phyloP scores from a whole-genome alignment of 2,797 vertebrate species.

The Bradypus variegatus region DNA sequence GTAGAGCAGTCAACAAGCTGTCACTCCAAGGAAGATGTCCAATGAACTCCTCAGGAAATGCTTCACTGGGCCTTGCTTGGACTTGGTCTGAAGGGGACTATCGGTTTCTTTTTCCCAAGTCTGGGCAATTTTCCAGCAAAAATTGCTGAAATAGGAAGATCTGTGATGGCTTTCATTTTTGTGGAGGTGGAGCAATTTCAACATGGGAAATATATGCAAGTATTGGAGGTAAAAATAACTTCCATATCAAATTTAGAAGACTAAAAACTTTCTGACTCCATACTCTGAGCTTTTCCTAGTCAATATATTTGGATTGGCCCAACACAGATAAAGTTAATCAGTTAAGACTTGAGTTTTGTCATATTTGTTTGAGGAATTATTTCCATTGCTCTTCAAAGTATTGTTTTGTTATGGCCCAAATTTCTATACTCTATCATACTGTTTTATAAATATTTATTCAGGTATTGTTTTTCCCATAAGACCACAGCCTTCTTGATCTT shows the following conservation, averaged over 20 bases:
- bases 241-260: slow-evolving; percentile 56
- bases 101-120: too few relatives aligned
- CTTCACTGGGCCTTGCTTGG: too few relatives aligned
- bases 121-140: slow-evolving; percentile 61
- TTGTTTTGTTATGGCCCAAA: background rate
- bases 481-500: background rate
- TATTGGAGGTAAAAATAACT: slow-evolving; percentile 63
- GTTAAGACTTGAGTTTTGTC: background rate
- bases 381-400: slow-evolving; percentile 22
- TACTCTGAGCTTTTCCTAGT: background rate
- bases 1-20: too few relatives aligned
- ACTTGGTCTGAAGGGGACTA: too few relatives aligned
- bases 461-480: background rate
- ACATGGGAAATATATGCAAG: slow-evolving; percentile 60
- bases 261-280: slow-evolving; percentile 50
- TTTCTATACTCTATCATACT: background rate
- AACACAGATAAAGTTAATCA: slow-evolving; percentile 49
- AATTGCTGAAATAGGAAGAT: slow-evolving; percentile 65
- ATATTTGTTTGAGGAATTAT: slow-evolving; percentile 34
- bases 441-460: slow-evolving; percentile 40
- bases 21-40: too few relatives aligned
- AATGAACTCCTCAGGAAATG: too few relatives aligned
- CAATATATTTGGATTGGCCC: slow-evolving; percentile 38
- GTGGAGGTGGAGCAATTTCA: slow-evolving; percentile 67
- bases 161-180: slow-evolving; percentile 63